phyloP scores from a whole-genome alignment of 2,797 vertebrate genomes.

The Australoheros facetus region DNA sequence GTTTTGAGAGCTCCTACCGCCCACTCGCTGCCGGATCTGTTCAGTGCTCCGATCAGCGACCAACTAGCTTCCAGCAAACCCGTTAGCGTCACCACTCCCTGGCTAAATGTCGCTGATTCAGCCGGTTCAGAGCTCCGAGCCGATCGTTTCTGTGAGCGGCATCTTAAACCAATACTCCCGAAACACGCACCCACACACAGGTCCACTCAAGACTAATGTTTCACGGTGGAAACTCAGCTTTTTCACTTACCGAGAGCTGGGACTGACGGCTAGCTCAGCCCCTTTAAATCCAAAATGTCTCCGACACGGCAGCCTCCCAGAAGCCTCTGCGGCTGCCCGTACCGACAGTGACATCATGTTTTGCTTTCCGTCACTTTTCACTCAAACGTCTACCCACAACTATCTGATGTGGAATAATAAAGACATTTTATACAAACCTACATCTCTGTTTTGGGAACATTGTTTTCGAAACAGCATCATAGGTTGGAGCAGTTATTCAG shows the following conservation, averaged over 20 bases:
- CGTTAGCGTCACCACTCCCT: conserved; percentile 76
- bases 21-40: conserved; percentile 8
- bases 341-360: conserved; percentile 70
- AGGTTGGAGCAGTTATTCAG: no score
- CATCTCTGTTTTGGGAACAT: no score
- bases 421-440: no score
- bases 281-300: conserved; percentile 85
- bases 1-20: background rate
- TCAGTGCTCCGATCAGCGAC: conserved; percentile 21
- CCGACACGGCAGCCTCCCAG: conserved; percentile 56
- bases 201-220: rapidly evolving
- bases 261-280: conserved; percentile 65
- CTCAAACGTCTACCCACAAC: no score
- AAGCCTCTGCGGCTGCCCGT: conserved; percentile 48
- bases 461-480: no score
- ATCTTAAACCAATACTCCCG: rapidly evolving
- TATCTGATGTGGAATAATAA: no score
- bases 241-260: conserved; percentile 73
- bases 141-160: rapidly evolving
- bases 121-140: background rate
- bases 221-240: background rate
- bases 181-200: rapidly evolving
- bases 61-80: conserved; percentile 47
- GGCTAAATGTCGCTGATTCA: conserved; percentile 3
- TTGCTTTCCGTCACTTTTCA: conserved; percentile 42